Evolutionary conservation across 1,140 invertebrate species (phyloP).

Genomic region (Oscheius sp.): DNA sequence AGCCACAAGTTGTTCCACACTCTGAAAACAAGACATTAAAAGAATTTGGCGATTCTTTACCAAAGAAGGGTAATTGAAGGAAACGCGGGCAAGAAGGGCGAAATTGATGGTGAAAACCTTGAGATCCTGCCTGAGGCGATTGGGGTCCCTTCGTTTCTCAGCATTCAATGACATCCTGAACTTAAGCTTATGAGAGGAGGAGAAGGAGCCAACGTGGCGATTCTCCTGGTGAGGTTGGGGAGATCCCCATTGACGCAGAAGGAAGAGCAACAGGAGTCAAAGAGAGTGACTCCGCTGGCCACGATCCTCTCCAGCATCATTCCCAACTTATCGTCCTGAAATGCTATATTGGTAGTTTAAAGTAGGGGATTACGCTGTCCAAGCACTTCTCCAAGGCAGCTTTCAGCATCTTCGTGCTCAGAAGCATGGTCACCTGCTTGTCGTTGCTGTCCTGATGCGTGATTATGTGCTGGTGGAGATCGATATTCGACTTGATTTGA

Average conservation of each 20-base stretch:
- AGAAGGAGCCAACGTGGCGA: not conserved
- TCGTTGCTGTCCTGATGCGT: too few relatives aligned
- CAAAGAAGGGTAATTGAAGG: not conserved
- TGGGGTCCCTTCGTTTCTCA: not conserved
- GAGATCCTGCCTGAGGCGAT: too few relatives aligned
- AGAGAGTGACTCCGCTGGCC: too few relatives aligned
- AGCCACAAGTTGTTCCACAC: not conserved
- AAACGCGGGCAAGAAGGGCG: not conserved
- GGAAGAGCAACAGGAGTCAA: not conserved
- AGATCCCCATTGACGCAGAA: not conserved
- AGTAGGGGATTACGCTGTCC: too few relatives aligned
- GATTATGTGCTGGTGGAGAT: too few relatives aligned
- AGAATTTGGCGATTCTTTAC: not conserved
- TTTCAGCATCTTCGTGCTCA: too few relatives aligned
- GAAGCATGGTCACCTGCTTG: too few relatives aligned
- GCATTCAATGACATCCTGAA: not conserved
- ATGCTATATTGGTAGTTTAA: too few relatives aligned
- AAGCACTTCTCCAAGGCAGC: too few relatives aligned
- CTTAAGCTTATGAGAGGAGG: not conserved
- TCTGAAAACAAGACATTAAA: not conserved
- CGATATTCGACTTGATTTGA: not conserved
- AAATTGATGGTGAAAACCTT: not conserved
- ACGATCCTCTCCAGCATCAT: too few relatives aligned
- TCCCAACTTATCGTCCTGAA: too few relatives aligned
- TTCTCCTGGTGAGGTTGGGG: not conserved